Evolutionary conservation across 2,888 invertebrate species (phyloP), one percentile per base, ranked within the genome.

Genomic region (Spodoptera littoralis): DNA sequence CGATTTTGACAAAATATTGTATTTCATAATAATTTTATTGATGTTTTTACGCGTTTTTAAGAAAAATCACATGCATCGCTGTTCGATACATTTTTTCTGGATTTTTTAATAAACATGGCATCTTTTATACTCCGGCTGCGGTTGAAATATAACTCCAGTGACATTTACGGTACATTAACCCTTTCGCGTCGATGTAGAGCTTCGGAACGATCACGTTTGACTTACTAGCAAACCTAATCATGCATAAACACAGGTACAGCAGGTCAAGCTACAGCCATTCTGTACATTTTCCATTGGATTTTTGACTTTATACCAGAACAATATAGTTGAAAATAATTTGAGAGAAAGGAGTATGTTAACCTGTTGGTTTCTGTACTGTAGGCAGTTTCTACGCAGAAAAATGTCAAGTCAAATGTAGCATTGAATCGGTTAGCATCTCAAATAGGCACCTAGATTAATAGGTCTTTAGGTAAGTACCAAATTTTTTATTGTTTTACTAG

Each of bases 111-210:
- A 47, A 11, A 47, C 12, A 47, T 24, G 6, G 8, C 22, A 18
- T 24, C 12, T 22, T 4, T 47, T 22, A 24, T 22, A 22, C 12
- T 11, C 47, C 45, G 8, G 27, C 27, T 65, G 73, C 47, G 76
- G 72, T 60, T 61, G 71, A 57, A 71, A 76, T 45, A 54, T 27
- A 73, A 71, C 46, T 57, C 73, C 53, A 2, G 47, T 73, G 73
- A 57, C 56, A 73, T 76, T 73, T 71, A 73, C 76, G 66, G 61
- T 57, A 62, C 72, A 60, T 73, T 73, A 71, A 30, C 2, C 48
- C 46, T 54, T 54, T 22, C 58, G 41, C 58, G 42, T 51, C 36
- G 55, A 55, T n/a, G 58, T 5, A 62, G 69, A 69, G 51, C 69
- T 55, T 55, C 48, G 45, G 18, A 44, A n/a, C 52, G 56, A 60